Evolutionary conservation across 2,888 invertebrate species (phyloP), one percentile per base, ranked within the genome.

Genomic region (Polyploca ridens): DNA sequence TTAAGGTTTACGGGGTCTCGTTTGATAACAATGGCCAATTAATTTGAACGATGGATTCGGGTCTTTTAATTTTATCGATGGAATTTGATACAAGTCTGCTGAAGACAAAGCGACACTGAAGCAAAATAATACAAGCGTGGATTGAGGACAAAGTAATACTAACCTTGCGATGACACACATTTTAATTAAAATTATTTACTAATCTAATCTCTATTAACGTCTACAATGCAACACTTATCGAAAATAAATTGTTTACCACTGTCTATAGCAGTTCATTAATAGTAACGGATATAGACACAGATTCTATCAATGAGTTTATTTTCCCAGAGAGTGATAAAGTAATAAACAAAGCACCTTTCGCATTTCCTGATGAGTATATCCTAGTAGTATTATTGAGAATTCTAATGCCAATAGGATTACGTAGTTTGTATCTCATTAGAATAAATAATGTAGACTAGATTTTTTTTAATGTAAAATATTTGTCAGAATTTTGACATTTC

Each of bases 11-110:
- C 78, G 71, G 72, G 75, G 77, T 79, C 76, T 74, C 75, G 74
- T 76, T 77, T 76, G 73, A 80, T 82, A 61, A 84, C 86, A 84
- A 85, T 84, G 74, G 80, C 75, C 81, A 82, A 81, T 84, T 82
- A 82, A 81, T 84, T 82, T 78, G 71, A 69, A 63, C 67, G 71
- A 72, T 77, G 78, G 74, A 71, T 77, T 72, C 73, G 49, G 68
- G 66, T 76, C 82, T 78, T 79, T 80, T 61, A 35, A 19, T 41
- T 61, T 27, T 19, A 27, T 57, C 44, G 27, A 58, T 66, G 73
- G 61, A 66, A 67, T 76, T 71, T 70, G 64, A 71, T 71, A 67
- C 5, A n/a, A 38, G 8, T 60, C 2, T 2, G 35, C n/a, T 38
- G n/a, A 41, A 60, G 4, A 38, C 41, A 41, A 41, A 41, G 13